Evolutionary conservation across 1,140 invertebrate species (phyloP), one percentile per base, ranked within the genome.

Genomic region (Brachionus manjavacas): DNA sequence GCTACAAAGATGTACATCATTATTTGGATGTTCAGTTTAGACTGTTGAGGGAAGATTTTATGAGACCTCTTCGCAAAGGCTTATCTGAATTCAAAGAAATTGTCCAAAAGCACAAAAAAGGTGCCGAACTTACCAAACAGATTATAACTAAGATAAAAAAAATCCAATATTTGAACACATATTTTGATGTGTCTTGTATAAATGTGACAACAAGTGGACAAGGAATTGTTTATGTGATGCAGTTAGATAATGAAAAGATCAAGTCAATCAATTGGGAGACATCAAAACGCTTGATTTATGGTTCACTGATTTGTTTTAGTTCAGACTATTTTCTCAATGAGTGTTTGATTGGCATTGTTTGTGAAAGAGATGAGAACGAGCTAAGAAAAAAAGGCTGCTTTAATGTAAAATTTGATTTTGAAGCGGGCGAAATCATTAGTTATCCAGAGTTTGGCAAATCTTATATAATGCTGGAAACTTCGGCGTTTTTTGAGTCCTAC

Each of bases 11-110:
- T 87, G 89, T 92, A 0, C 90, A 93, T 43, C 92, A 94, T 85
- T 95, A 95, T 87, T 88, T 95, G 9, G 93, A 94, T 86, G 52
- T 83, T 43, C 94, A 95, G 86, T 94, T 94, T 86, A 88, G 93
- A 12, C 88, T 95, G 2, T 88, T 95, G 23, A 87, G 93, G 8
- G 94, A 95, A 89, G 94, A 95, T 86, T 89, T 90, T 55, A 85
- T 90, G 52, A 80, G 86, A 20, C 89, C 90, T 16, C 84, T 91
- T 14, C 79, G 90, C 76, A 85, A 89, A n/a, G 90, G 89, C 35
- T 87, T 91, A 25, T 76, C 35, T 25, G 86, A 87, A 66, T 28
- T 89, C 85, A 72, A 31, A 9, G 35, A 83, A 85, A 76, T 76
- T 28, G 23, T 52, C 25, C 79, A 81, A n/a, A 43, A 35, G 1